Base-by-base conservation (phyloP, 2,113 vertebrate genomes). In the Thryonomys swinderianus region DNA sequence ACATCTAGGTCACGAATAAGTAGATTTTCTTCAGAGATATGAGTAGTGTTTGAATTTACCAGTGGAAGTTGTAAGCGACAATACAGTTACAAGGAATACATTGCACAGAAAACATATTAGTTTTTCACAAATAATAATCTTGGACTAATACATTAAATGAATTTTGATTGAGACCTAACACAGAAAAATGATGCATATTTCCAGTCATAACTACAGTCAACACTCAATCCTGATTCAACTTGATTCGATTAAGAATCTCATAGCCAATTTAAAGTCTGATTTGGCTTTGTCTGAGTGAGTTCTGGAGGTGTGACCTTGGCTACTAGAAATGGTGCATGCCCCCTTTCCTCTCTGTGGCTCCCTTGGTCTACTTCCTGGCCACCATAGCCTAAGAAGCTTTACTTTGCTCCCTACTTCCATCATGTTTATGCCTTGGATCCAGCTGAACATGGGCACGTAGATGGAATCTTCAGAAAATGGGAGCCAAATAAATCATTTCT, bases 1-100 rank as follows among this genome's bases (percentile, higher is more conserved):
- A 89, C 71, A 80, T 90, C 61, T 93, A 90, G 42, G 21, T 74
- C 69, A 94, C 42, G 40, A 93, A 25, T 25, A 90, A 85, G 57
- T 66, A 51, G 59, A 3, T 78, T 51, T 94, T 51, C 16, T 89
- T 95, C 37, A 85, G 67, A 32, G 32, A 81, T 73, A 87, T 6
- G 48, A 51, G 48, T 7, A 57, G 51, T 92, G n/a, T 34, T 67
- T 88, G 61, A 42, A 85, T 88, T 88, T 80, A 45, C 42, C 57
- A 48, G 16, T 30, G n/a, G 25, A 73, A 85, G 2, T 91, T 62
- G 93, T n/a, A 85, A 91, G 21, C 1, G 30, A 32, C 10, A 74
- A 45, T 21, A 88, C 2, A 76, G 48, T 82, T 13, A 10, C 30
- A 64, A 81, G 13, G 62, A 73, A 89, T 78, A 7, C 0, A 25